Evolutionary conservation across 2,113 vertebrate species (phyloP).

Genomic region (Oreochromis niloticus): DNA sequence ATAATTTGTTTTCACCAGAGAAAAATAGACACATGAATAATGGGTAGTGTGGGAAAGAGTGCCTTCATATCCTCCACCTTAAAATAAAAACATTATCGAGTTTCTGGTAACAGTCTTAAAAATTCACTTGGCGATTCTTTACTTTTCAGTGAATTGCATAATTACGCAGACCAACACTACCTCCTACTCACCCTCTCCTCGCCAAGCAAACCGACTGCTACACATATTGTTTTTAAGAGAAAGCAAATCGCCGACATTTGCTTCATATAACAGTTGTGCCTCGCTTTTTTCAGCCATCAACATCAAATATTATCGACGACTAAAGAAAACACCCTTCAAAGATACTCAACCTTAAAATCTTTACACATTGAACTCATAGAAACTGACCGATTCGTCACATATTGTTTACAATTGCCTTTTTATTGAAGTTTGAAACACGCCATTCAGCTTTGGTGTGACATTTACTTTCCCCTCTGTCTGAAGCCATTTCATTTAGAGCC

Average conservation of each 20-base stretch:
- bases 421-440: not conserved
- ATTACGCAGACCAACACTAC: not conserved
- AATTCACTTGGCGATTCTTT: not conserved
- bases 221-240: not conserved
- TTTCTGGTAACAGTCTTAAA: constrained; percentile 2
- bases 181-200: not conserved
- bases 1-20: not conserved
- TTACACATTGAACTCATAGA: not conserved
- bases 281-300: not conserved
- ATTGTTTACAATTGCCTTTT: constrained; percentile 15
- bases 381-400: not conserved
- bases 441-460: not conserved
- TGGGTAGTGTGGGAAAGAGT: constrained; percentile 10
- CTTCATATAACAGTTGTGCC: constrained; percentile 12
- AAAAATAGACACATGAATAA: constrained; percentile 9
- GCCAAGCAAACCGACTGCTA: not conserved
- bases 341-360: not conserved
- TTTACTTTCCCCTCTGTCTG: not conserved
- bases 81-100: not conserved
- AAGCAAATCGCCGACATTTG: not conserved
- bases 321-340: not conserved
- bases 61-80: not conserved
- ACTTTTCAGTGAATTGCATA: not conserved
- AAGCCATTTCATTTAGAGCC: constrained; percentile 12
- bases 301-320: not conserved